phyloP scores from a whole-genome alignment of 2,113 vertebrate genomes.

The Rhabdornis inornatus region DNA sequence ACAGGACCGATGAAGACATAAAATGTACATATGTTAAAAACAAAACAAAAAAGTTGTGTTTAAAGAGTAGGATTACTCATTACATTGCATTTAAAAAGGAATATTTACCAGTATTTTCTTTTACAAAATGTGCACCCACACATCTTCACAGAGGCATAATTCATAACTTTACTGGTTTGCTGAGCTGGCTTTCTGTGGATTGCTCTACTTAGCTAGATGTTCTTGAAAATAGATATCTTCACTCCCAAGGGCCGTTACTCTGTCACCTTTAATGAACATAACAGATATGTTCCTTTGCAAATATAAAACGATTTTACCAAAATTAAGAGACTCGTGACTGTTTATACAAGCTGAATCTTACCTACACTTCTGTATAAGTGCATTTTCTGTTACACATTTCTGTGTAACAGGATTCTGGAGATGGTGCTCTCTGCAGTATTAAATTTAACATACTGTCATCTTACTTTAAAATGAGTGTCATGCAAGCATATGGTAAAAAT shows the following conservation, averaged over 20 bases:
- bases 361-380: not conserved
- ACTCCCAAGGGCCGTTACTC: not conserved
- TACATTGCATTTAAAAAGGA: not conserved
- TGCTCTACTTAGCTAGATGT: not conserved
- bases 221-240: not conserved
- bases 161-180: not conserved
- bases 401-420: not conserved
- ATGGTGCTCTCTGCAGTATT: not conserved
- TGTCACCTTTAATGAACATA: slow-evolving; percentile 2
- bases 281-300: not conserved
- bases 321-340: not conserved
- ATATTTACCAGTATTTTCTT: not conserved
- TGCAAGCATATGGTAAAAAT: not conserved
- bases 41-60: too few relatives aligned
- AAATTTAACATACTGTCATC: not conserved
- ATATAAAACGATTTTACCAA: not conserved
- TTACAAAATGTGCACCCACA: not conserved
- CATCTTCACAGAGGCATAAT: not conserved
- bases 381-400: not conserved
- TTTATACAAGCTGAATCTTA: not conserved
- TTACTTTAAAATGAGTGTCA: not conserved
- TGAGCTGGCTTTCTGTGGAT: not conserved
- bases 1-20: not conserved
- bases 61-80: not conserved
- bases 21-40: too few relatives aligned